Evolutionary conservation across 2,113 vertebrate species (phyloP).

Genomic region (Falcunculus frontatus): DNA sequence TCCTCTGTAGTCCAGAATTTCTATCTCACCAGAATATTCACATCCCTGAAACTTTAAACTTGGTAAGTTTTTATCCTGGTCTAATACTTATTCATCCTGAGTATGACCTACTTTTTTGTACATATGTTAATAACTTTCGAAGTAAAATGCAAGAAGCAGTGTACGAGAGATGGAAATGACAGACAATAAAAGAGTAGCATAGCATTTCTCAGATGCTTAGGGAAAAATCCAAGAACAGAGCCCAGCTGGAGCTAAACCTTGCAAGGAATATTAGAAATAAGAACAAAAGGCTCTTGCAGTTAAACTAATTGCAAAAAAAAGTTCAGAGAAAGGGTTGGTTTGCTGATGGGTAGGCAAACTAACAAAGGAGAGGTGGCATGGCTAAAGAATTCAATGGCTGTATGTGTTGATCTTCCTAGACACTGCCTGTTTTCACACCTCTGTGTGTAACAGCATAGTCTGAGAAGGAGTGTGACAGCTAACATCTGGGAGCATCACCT

Average conservation of each 20-base stretch:
- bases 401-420: neutral
- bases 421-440: neutral
- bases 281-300: neutral
- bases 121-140: neutral
- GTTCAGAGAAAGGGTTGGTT: neutral
- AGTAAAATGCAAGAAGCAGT: neutral
- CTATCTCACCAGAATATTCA: neutral
- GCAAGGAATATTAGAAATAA: neutral
- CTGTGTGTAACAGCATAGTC: neutral
- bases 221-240: neutral
- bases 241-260: neutral
- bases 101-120: neutral
- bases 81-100: neutral
- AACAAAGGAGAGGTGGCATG: neutral
- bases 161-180: neutral
- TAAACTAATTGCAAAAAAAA: neutral
- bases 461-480: neutral
- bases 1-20: neutral
- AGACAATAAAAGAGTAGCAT: neutral
- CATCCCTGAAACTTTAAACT: neutral
- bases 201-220: neutral
- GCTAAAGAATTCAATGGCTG: neutral
- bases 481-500: neutral
- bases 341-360: neutral
- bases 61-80: neutral